Base-by-base conservation (phyloP, 2,113 vertebrate genomes). In the Pseudopipra pipra region DNA sequence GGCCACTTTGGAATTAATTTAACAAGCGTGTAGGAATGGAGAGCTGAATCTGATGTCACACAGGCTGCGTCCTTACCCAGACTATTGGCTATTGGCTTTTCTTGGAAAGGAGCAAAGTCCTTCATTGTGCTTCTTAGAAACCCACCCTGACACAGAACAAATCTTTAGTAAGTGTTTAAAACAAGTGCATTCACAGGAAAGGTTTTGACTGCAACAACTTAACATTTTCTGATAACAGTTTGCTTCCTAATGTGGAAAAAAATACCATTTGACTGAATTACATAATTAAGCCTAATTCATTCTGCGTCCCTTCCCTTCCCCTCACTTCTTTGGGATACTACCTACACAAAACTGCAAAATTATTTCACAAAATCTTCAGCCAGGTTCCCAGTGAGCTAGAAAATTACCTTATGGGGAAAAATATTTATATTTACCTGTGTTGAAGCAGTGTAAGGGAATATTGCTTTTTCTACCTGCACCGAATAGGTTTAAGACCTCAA, bases 11-110 rank as follows among this genome's bases (percentile, higher is more conserved):
- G 11, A 27, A 65, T 76, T n/a, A 21, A 65, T 59, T 47, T 16
- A 2, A 33, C 24, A 49, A n/a, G 17, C 0, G 1, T 41, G 9
- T 7, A 23, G 71, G 49, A 37, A 7, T 4, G 11, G 62, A 65
- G 67, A 65, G 30, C 17, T 62, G 58, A 14, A 25, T 8, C 7
- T 66, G 33, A 24, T 39, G 28, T 8, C 44, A 4, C 20, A 10
- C 14, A 5, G 1, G 1, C 20, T 10, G 16, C 9, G 4, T 5
- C 52, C 55, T 18, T 16, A 11, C 15, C 46, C 49, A 47, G 5
- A 23, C 52, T 39, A 24, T 6, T 1, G 12, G 31, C 30, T 82
- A 30, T 9, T 54, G 70, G 55, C 11, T 58, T 33, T 62, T 58
- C 54, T 30, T 55, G 82, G 51, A 46, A 83, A 72, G 22, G n/a